Evolutionary conservation across 2,888 invertebrate genomes (phyloP).

Genomic region (Meganola albula): DNA sequence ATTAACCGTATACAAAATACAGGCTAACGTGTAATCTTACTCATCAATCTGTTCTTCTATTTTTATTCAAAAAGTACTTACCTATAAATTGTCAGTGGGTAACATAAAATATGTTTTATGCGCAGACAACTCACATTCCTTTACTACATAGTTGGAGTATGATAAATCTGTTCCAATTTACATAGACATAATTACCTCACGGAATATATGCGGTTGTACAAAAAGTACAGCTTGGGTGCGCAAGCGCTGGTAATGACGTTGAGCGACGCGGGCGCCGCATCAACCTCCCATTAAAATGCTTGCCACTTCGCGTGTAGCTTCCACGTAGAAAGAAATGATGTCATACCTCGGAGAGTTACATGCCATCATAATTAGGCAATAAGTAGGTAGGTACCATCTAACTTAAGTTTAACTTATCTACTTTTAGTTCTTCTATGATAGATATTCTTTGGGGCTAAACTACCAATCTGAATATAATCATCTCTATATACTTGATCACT

Average conservation of each 20-base stretch:
- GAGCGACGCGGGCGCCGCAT: constrained; percentile 51
- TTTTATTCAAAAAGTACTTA: constrained; percentile 10
- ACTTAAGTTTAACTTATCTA: too few relatives aligned
- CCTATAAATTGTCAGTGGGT: not conserved
- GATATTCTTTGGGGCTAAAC: too few relatives aligned
- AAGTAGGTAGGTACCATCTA: too few relatives aligned
- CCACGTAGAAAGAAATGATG: constrained; percentile 35
- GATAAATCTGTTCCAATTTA: constrained; percentile 69
- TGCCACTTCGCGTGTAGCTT: constrained; percentile 25
- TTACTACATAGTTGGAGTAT: constrained; percentile 38
- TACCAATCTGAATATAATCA: too few relatives aligned
- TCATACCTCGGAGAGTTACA: constrained; percentile 26
- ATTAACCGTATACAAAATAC: too few relatives aligned
- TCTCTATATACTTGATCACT: too few relatives aligned
- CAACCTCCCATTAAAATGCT: constrained; percentile 61
- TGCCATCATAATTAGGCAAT: constrained; percentile 20
- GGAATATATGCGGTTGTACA: constrained; percentile 26
- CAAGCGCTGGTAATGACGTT: constrained; percentile 16
- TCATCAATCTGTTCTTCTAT: not conserved
- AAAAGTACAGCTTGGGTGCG: too few relatives aligned
- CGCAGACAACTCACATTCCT: constrained; percentile 45
- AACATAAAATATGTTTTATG: constrained; percentile 14
- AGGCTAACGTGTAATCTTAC: not conserved
- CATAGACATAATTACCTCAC: constrained; percentile 60
- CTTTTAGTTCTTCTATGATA: too few relatives aligned